Base-by-base conservation (phyloP, 92 coral and sea anemone genomes). In the Heteractis magnifica region DNA sequence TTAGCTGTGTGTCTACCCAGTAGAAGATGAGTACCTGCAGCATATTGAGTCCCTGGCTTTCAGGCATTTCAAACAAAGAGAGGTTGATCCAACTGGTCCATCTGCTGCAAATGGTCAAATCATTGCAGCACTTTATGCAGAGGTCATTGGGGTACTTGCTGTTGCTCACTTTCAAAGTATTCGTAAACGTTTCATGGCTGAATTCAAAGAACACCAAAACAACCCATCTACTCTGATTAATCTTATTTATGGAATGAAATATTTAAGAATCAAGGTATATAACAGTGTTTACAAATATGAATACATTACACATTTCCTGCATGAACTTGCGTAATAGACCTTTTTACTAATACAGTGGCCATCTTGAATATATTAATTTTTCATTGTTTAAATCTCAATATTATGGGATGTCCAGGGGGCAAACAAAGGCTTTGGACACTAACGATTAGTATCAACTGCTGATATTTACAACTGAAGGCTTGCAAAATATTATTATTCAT, bases 191-290 rank as follows among this genome's bases (percentile, higher is more conserved):
- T 97, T 97, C 82, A 83, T 87, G 70, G 90, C 98, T 1, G 99
- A 97, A 87, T 94, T 97, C 86, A 92, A 87, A 65, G 99, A 97
- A 59, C 90, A 97, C 71, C 91, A 93, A 78, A 92, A 86, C 82
- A 92, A 90, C 79, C 92, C 91, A 73, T 87, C 94, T 20, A 86
- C 88, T 19, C 82, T 90, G 87, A 94, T 93, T 79, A 94, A 97
- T 89, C 89, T 97, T 83, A 97, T 97, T 90, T 97, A 93, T 91
- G 99, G 99, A 21, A 97, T 97, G 99, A 97, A 97, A 81, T 97
- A 97, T 90, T 93, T 97, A 88, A 88, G 99, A 86, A 97, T 97
- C 81, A 97, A 97, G 95, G 99, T 97, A 56, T 18, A 23, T 62
- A 12, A 23, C 20, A 23, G 70, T 18, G 70, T n/a, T n/a, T 34